Evolutionary conservation across 2,888 invertebrate genomes (phyloP).

Genomic region (Axea sp.): DNA sequence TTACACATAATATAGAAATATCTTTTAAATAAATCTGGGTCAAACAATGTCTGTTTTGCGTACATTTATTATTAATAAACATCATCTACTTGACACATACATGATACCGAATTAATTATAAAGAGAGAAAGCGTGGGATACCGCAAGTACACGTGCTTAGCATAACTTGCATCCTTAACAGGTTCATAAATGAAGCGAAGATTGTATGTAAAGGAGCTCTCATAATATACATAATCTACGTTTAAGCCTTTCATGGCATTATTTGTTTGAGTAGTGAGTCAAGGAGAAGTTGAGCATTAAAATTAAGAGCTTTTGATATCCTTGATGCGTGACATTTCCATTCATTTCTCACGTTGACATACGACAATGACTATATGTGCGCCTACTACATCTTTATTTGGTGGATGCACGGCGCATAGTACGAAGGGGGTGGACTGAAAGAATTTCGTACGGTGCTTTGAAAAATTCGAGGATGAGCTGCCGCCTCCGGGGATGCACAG

Average conservation of each 20-base stretch:
- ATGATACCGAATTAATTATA: constrained; percentile 50
- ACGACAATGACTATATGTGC: constrained; percentile 13
- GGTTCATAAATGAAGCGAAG: constrained; percentile 44
- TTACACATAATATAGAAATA: too few species aligned
- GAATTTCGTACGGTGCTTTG: constrained; percentile 50
- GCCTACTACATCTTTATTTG: constrained; percentile 34
- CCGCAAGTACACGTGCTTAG: constrained; percentile 49
- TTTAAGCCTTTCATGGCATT: constrained; percentile 34
- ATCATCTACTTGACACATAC: constrained; percentile 19
- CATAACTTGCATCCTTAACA: constrained; percentile 46
- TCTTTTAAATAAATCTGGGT: too few species aligned
- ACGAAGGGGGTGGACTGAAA: constrained; percentile 12
- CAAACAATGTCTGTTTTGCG: too few species aligned
- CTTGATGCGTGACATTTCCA: constrained; percentile 30
- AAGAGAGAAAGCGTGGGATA: constrained; percentile 28
- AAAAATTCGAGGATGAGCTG: constrained; percentile 38
- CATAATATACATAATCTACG: constrained; percentile 33
- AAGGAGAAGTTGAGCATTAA: constrained; percentile 27
- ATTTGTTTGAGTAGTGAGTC: constrained; percentile 18
- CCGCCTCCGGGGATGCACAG: constrained; percentile 36
- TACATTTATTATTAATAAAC: constrained; percentile 49
- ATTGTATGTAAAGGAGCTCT: constrained; percentile 37
- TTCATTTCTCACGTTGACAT: constrained; percentile 26
- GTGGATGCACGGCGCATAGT: neutral
- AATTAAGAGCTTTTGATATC: constrained; percentile 51